Percentiles rank a stretch among this genome's conserved stretches.
Evolutionary conservation across 2,113 vertebrate genomes (phyloP).

Genomic region (Pollimyrus isidori): DNA sequence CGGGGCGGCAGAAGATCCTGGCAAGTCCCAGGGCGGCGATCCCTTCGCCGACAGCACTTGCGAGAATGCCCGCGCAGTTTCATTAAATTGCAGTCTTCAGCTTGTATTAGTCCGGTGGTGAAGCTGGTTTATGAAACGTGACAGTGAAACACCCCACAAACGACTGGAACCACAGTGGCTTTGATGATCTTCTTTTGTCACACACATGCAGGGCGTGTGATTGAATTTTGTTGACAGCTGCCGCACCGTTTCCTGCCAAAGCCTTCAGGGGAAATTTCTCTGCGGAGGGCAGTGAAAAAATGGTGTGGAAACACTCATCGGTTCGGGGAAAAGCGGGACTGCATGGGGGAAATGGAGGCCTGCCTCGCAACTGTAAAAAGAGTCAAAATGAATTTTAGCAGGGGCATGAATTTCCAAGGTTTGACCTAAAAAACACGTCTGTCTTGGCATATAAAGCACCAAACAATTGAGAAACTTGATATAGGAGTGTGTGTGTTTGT

Average conservation of each 20-base stretch:
- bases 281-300: neutral
- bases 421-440: neutral
- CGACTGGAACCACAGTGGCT: neutral
- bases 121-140: neutral
- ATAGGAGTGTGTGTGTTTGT: neutral
- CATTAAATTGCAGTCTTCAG: neutral
- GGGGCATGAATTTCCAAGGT: neutral
- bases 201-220: neutral
- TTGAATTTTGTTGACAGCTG: conserved; percentile 10
- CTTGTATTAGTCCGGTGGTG: neutral
- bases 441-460: neutral
- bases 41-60: neutral
- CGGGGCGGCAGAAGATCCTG: neutral
- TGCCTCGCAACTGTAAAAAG: neutral
- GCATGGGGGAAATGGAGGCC: neutral
- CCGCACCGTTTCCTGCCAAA: neutral
- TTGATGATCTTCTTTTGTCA: neutral
- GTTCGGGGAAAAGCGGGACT: neutral
- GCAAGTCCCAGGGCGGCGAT: neutral
- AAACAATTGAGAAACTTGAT: neutral
- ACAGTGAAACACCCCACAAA: neutral
- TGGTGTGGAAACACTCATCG: neutral
- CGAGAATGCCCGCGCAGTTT: neutral
- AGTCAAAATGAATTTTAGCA: neutral
- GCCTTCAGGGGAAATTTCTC: conserved; percentile 2